A percentile compares a stretch with the other conserved stretches of the same genome.
These are phyloP conservation scores for Sakesphorus luctuosus DNA, from an alignment of 2,113 vertebrate genomes.

Conservation along the genomic window DNA sequence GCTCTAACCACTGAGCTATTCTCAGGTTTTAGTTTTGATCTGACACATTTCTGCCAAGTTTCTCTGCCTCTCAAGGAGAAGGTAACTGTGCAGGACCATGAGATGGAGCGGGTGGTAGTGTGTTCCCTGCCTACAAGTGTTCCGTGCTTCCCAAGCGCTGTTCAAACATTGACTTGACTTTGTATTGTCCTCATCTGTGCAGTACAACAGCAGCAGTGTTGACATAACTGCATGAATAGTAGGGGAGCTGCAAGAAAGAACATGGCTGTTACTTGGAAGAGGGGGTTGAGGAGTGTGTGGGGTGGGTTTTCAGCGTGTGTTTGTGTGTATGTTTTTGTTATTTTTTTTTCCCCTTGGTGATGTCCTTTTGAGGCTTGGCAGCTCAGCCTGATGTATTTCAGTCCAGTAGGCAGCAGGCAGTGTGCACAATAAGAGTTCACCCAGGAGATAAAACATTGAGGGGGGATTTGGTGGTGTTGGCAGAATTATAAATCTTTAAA, in stretches of 20 bases:
- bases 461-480: not conserved
- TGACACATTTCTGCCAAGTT: not conserved
- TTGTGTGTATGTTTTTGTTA: not conserved
- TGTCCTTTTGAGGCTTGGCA: not conserved
- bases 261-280: not conserved
- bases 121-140: not conserved
- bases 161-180: conserved; percentile 11
- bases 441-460: not conserved
- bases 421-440: not conserved
- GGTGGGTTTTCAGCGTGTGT: not conserved
- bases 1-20: not conserved
- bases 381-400: not conserved
- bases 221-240: not conserved
- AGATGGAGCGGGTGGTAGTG: accelerated
- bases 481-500: not conserved
- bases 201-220: not conserved
- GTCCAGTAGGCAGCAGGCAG: not conserved
- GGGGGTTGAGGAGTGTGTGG: not conserved
- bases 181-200: not conserved
- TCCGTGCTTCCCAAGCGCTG: not conserved
- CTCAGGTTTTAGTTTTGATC: not conserved
- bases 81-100: accelerated
- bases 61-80: accelerated
- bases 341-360: not conserved
- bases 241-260: not conserved